Conservation (phyloP, 2,888 invertebrate species). For the Julus scanicus region DNA sequence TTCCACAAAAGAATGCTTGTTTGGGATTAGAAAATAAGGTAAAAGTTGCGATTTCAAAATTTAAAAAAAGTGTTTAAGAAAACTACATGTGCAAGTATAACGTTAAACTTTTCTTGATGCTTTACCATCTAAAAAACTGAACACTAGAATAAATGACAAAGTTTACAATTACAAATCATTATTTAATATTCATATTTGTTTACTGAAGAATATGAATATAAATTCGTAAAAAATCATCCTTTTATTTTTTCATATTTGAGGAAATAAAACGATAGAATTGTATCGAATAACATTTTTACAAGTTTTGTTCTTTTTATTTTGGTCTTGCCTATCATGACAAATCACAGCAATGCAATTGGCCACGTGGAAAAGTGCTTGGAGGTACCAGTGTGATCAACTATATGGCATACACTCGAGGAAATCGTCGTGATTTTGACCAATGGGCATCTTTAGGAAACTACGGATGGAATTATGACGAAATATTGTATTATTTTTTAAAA, state of each 20-base stretch:
- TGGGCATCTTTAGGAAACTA: slow-evolving; percentile 67
- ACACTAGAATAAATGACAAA: no score
- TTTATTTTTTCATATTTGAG: no score
- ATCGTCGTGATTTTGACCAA: slow-evolving; percentile 67
- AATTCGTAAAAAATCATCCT: no score
- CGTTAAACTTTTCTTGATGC: no score
- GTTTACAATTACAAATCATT: no score
- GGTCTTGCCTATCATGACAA: neutral
- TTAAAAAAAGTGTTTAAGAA: no score
- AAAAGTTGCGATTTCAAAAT: neutral
- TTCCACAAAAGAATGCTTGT: slow-evolving; percentile 72
- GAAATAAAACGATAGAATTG: no score
- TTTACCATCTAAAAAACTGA: no score
- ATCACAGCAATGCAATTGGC: slow-evolving; percentile 55
- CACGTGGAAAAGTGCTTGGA: slow-evolving; percentile 67
- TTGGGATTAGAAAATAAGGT: slow-evolving; percentile 56
- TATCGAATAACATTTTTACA: no score
- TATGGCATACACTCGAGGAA: slow-evolving; percentile 68
- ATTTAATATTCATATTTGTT: no score
- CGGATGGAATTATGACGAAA: slow-evolving; percentile 68
- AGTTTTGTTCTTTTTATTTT: neutral
- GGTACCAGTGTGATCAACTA: slow-evolving; percentile 68
- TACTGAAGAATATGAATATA: no score
- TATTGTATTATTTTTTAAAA: slow-evolving; percentile 68
- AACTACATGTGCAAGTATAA: no score